A percentile compares a stretch with the other conserved stretches of the same genome.
These are phyloP conservation scores for Drosophila macrospina DNA, from an alignment of 2,888 invertebrate species.

Conservation along the genomic window DNA sequence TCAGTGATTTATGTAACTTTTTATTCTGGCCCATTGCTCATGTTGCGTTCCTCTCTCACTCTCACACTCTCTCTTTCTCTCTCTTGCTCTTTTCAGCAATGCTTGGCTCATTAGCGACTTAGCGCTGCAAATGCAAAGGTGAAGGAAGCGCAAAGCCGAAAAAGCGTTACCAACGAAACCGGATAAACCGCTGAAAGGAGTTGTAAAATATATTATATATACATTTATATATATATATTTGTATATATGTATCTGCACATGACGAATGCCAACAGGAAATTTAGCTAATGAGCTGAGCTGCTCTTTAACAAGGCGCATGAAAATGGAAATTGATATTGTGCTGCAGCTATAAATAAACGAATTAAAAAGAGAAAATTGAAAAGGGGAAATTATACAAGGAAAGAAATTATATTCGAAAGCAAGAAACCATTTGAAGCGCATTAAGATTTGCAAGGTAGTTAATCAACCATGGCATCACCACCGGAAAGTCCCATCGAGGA, in stretches of 20 bases:
- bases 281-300: constrained; percentile 39
- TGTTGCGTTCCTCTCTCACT: constrained; percentile 24
- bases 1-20: constrained; percentile 48
- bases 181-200: constrained; percentile 17
- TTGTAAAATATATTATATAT: constrained; percentile 9
- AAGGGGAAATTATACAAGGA: not conserved
- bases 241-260: not conserved
- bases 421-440: not conserved
- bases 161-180: constrained; percentile 10
- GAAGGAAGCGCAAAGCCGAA: constrained; percentile 35
- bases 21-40: constrained; percentile 47
- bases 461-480: constrained; percentile 91
- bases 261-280: constrained; percentile 12
- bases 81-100: constrained; percentile 56
- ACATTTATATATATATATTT: constrained; percentile 6
- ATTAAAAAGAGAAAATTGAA: constrained; percentile 16
- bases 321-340: constrained; percentile 56
- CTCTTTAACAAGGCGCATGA: constrained; percentile 17
- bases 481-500: constrained; percentile 95
- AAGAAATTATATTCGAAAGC: not conserved
- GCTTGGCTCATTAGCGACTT: constrained; percentile 75
- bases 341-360: constrained; percentile 31
- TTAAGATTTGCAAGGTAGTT: constrained; percentile 8
- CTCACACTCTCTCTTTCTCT: no score
- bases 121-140: constrained; percentile 41